Base-by-base conservation (phyloP, 2,888 invertebrate species). In the Selenia dentaria region DNA sequence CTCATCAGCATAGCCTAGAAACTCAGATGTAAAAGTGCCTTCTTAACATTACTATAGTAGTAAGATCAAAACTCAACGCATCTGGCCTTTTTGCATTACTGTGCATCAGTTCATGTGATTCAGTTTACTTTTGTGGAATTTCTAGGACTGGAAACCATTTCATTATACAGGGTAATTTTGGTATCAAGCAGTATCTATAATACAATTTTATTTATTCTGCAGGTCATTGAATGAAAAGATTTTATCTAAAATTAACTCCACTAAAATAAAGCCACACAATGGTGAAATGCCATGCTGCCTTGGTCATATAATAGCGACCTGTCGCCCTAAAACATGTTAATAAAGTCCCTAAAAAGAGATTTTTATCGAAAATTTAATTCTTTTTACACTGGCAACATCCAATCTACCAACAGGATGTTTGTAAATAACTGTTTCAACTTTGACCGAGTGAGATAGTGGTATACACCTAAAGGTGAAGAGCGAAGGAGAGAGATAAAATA, bases 331-430 rank as follows among this genome's bases (percentile, higher is more conserved):
- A 36, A 40, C 46, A 36, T 35, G 46, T 43, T 45, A 48, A 45
- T 40, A 43, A 20, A 39, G 24, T 43, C 28, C 25, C 47, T 45
- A 32, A 50, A 43, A 32, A 36, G 31, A 47, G 58, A 59, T 59
- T 27, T 12, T 41, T 54, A 59, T 49, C 54, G 34, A 40, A 62
- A 16, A 56, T 67, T 62, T 54, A 52, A 44, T 58, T 57, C 57
- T 65, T 62, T 64, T 62, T 62, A 38, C 31, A 34, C 14, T 22
- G 39, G 32, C 46, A 50, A 48, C 35, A 51, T 25, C 34, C 39
- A 36, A 39, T 50, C 41, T 49, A 32, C 13, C 6, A 11, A 43
- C 44, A 46, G 50, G 47, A 49, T 44, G 49, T 38, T 46, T 32
- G 39, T 20, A 26, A 33, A 43, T 29, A 34, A 22, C 31, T 48